These are phyloP conservation scores for Theocolax elegans DNA, from an alignment of 1,140 invertebrate species.

Conservation along the genomic window DNA sequence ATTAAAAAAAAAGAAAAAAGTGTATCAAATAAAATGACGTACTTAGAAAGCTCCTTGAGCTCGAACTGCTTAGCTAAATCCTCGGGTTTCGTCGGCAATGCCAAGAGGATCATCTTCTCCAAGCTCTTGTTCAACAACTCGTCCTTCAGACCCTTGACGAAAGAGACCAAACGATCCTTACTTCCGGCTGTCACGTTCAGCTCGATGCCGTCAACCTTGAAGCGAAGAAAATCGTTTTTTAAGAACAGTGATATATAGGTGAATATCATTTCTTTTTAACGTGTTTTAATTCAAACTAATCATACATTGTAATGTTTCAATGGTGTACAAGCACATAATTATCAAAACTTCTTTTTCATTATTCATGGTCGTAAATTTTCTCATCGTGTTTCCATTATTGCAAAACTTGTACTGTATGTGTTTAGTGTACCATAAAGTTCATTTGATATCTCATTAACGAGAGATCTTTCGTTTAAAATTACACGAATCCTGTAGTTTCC, in stretches of 20 bases:
- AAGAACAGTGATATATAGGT: not conserved
- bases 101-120: constrained; percentile 70
- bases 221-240: constrained; percentile 17
- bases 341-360: too few relatives aligned
- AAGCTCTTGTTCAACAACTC: constrained; percentile 65
- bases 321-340: too few relatives aligned
- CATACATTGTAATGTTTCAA: too few relatives aligned
- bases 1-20: not conserved
- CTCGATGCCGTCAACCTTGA: constrained; percentile 74
- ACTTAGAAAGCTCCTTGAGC: constrained; percentile 73
- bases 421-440: too few relatives aligned
- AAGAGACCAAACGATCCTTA: constrained; percentile 69
- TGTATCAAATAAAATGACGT: constrained; percentile 43
- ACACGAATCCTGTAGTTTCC: too few relatives aligned
- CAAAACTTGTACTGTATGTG: too few relatives aligned
- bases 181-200: constrained; percentile 72
- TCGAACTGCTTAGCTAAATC: constrained; percentile 78
- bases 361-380: too few relatives aligned
- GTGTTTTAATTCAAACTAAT: too few relatives aligned
- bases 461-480: too few relatives aligned
- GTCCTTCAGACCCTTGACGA: constrained; percentile 70
- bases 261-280: not conserved
- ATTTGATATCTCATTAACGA: too few relatives aligned
- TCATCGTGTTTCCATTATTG: too few relatives aligned
- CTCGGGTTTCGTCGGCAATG: constrained; percentile 73